Base-by-base conservation (phyloP, 53 echinoderm and acorn worm genomes). In the Holothuria leucospilota region DNA sequence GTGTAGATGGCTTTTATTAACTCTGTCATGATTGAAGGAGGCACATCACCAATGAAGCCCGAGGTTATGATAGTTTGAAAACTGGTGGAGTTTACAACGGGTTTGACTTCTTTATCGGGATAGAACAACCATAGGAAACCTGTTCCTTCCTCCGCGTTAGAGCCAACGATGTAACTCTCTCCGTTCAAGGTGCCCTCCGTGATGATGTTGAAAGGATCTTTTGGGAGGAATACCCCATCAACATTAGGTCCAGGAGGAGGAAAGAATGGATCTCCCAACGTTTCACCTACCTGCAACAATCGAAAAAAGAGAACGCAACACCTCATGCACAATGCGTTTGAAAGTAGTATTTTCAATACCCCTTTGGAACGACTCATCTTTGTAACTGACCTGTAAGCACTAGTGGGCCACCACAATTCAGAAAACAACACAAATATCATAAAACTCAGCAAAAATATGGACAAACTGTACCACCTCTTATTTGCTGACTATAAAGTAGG, bases 121-220 rank as follows among this genome's bases (percentile, higher is more conserved):
- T 68, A 78, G n/a, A 85, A 60, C 59, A 34, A 20, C 81, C 64
- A 78, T 63, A 90, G 39, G 16, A 85, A 9, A 66, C 78, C 66
- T 60, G 78, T 90, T 4, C 90, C 90, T 62, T 90, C 90, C 38
- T 90, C 90, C 18, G 29, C 70, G 71, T 85, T 90, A 8, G 90
- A 78, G 3, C 90, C 90, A 26, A 85, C 53, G 21, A 90, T 85
- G 61, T 78, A 5, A 51, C 69, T 90, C 9, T 85, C 90, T 62
- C 85, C 85, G 59, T 90, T 85, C 39, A 82, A 56, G 16, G 4
- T 66, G 12, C 90, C 85, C 8, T 21, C 62, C 29, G 40, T 62
- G 21, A 77, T 75, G 39, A 90, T 18, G 78, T 59, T 29, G 51
- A 77, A 63, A 13, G 90, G 85, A 10, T 13, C 7, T 24, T 68